Percentiles rank a stretch among this genome's conserved stretches.
phyloP scores from a whole-genome alignment of 2,113 vertebrate genomes.

The Myiagra hebetior region DNA sequence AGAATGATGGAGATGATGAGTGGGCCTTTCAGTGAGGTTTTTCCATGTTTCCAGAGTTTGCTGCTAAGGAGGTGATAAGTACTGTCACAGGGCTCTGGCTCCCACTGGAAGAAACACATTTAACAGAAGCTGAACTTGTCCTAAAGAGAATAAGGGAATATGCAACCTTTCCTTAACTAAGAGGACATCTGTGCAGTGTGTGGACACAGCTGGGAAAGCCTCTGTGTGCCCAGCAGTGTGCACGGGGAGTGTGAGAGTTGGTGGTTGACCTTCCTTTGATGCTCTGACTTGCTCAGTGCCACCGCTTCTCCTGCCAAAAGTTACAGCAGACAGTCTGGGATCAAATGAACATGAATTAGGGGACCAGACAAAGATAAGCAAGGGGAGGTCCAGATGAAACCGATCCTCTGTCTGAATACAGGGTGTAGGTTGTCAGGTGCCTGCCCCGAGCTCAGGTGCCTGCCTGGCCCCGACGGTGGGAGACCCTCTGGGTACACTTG shows the following conservation, averaged over 20 bases:
- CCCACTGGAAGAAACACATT: not conserved
- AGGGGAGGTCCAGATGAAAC: not conserved
- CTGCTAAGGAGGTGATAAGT: not conserved
- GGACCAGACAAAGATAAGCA: not conserved
- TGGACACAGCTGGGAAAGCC: not conserved
- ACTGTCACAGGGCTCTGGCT: not conserved
- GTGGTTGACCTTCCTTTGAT: not conserved
- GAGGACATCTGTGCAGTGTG: not conserved
- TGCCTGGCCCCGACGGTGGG: rapidly evolving
- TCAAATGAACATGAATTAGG: not conserved
- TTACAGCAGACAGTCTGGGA: not conserved
- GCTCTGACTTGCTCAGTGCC: not conserved
- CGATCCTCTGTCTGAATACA: not conserved
- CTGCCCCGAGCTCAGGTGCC: not conserved
- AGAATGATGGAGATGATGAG: not conserved
- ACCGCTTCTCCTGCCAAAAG: not conserved
- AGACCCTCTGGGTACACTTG: not conserved
- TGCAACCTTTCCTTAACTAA: not conserved
- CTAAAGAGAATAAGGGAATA: not conserved
- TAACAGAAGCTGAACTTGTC: not conserved
- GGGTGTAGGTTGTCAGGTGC: rapidly evolving
- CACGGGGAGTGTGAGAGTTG: not conserved
- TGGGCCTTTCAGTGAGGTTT: not conserved
- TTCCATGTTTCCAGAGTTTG: not conserved
- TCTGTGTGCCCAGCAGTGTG: not conserved